phyloP scores from a whole-genome alignment of 2,113 vertebrate genomes.

The Trogon melanurus region DNA sequence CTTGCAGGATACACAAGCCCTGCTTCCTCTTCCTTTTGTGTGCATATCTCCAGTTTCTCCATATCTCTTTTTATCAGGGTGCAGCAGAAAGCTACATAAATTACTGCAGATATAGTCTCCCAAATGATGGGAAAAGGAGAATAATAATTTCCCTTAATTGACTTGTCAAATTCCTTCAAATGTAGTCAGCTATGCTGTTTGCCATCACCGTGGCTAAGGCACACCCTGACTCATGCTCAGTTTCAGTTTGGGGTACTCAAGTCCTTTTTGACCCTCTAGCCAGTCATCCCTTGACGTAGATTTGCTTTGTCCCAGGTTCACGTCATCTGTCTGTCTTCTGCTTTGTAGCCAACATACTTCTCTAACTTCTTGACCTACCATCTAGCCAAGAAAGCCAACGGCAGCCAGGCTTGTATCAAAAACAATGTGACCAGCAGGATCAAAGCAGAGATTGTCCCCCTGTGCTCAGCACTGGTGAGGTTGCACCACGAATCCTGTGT shows the following conservation, averaged over 20 bases:
- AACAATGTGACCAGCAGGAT: fast-evolving
- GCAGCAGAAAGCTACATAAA: neutral
- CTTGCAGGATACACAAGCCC: neutral
- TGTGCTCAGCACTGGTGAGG: neutral
- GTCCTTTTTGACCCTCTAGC: neutral
- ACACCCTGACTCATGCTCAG: neutral
- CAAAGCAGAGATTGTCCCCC: fast-evolving
- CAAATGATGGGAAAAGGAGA: neutral
- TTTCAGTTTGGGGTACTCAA: neutral
- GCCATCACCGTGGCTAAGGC: neutral
- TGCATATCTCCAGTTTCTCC: neutral
- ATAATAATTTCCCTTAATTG: neutral
- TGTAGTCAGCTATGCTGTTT: neutral
- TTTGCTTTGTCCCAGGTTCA: neutral
- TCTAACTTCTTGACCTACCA: neutral
- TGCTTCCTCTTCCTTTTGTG: neutral
- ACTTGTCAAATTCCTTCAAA: neutral
- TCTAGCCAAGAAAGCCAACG: neutral
- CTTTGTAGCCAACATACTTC: neutral
- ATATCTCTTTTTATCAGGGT: neutral
- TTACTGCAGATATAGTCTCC: neutral
- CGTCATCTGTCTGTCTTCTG: neutral
- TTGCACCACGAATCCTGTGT: fast-evolving
- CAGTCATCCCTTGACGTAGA: too few species aligned
- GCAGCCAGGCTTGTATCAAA: neutral